Evolutionary conservation across 2,113 vertebrate species (phyloP).

Genomic region (Bufo bufo): DNA sequence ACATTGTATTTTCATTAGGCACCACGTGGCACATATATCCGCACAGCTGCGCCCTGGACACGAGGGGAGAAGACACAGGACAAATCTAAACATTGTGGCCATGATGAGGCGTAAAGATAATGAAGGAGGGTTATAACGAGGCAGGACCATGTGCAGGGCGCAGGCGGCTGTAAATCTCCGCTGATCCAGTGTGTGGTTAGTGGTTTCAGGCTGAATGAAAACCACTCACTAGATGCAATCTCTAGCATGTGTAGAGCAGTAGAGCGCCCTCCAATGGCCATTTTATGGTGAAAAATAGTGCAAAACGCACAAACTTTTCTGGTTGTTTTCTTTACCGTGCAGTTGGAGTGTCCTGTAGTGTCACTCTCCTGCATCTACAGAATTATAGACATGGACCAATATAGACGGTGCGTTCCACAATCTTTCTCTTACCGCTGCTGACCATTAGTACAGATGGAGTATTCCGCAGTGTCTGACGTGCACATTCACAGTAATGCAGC

Average conservation of each 20-base stretch:
- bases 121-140: neutral
- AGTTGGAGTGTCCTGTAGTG: neutral
- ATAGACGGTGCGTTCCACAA: too few relatives aligned
- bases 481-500: neutral
- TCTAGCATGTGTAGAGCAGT: neutral
- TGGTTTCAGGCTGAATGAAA: slow-evolving; percentile 3
- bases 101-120: neutral
- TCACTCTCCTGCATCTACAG: neutral
- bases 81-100: neutral
- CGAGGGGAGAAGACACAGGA: neutral
- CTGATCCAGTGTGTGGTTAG: neutral
- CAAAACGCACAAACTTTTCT: neutral
- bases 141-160: neutral
- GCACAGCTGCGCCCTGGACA: neutral
- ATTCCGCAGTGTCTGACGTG: neutral
- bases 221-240: neutral
- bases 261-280: neutral
- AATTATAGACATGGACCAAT: neutral
- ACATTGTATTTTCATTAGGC: neutral
- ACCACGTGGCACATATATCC: neutral
- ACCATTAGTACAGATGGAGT: neutral
- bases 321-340: neutral
- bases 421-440: neutral
- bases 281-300: neutral
- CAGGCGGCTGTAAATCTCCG: neutral